These are phyloP conservation scores for Hemitrygon akajei DNA, from an alignment of 2,797 vertebrate genomes.

Conservation along the genomic window DNA sequence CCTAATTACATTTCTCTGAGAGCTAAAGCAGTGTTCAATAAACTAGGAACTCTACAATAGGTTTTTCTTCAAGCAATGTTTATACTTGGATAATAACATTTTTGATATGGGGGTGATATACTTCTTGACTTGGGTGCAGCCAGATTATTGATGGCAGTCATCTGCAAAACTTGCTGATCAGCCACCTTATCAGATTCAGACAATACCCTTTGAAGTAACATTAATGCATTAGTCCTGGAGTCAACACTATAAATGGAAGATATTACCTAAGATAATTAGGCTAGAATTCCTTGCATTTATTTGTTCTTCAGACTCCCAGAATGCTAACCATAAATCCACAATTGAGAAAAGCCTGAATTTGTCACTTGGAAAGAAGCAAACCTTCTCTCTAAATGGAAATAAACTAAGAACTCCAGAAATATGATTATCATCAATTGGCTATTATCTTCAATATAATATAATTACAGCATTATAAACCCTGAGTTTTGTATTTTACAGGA, in stretches of 20 bases:
- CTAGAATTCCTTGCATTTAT: neutral
- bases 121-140: neutral
- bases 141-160: neutral
- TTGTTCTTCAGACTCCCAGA: neutral
- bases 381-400: neutral
- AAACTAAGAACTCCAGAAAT: neutral
- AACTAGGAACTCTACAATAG: neutral
- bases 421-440: neutral
- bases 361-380: neutral
- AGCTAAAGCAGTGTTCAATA: neutral
- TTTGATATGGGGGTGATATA: neutral
- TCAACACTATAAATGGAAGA: neutral
- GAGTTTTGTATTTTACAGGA: neutral
- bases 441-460: neutral
- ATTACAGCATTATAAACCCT: neutral
- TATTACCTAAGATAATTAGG: neutral
- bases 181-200: neutral
- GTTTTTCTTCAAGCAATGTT: neutral
- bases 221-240: neutral
- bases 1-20: neutral
- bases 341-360: constrained; percentile 11
- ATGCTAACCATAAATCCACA: neutral
- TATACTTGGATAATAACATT: neutral
- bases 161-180: neutral
- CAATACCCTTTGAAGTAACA: neutral